phyloP scores from a whole-genome alignment of 2,113 vertebrate species.

The Chamaea fasciata region DNA sequence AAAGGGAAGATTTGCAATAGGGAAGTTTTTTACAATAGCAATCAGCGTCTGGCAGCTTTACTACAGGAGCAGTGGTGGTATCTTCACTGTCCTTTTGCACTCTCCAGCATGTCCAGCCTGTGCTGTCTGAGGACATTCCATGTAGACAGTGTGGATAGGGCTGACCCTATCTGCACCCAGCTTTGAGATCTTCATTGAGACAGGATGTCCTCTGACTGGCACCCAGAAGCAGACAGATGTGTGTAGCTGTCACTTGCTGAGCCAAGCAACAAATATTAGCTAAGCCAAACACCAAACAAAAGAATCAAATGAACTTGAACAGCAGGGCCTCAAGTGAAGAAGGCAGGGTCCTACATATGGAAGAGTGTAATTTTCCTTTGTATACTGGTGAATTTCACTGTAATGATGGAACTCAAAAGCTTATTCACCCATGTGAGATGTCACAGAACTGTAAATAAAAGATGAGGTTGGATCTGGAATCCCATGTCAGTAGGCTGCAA shows the following conservation, averaged over 20 bases:
- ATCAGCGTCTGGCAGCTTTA: not conserved
- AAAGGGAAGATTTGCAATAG: not conserved
- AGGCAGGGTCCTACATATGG: not conserved
- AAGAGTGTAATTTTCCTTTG: not conserved
- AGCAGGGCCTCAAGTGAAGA: not conserved
- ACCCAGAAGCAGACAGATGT: not conserved
- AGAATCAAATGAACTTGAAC: not conserved
- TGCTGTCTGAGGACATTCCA: not conserved
- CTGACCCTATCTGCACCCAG: not conserved
- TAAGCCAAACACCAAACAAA: not conserved
- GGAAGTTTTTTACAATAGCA: not conserved
- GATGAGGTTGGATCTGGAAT: not conserved
- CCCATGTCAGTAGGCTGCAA: not conserved
- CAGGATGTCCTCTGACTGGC: not conserved
- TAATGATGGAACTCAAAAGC: not conserved
- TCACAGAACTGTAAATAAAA: not conserved
- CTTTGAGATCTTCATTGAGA: not conserved
- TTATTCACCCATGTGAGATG: not conserved
- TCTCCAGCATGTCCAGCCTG: not conserved
- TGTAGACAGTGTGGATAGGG: too few relatives aligned
- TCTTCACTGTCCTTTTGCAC: not conserved
- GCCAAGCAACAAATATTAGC: not conserved
- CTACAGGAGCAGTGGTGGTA: not conserved
- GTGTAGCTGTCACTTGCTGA: not conserved
- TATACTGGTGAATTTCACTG: not conserved